Base-by-base conservation (phyloP, 2,113 vertebrate genomes). In the Numenius arquata region DNA sequence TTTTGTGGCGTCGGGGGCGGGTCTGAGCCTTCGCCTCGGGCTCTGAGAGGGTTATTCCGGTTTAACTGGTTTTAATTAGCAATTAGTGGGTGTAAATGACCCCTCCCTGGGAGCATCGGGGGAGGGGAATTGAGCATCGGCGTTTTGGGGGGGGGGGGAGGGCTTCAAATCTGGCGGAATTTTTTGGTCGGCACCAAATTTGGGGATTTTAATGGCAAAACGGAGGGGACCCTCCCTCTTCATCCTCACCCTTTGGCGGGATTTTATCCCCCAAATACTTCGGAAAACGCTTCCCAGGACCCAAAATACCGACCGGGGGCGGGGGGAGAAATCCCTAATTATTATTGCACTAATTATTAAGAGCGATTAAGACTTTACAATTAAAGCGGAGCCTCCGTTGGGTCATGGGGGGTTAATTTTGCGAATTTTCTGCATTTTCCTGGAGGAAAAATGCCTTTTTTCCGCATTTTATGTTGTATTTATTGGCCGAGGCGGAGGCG, bases 301-400 rank as follows among this genome's bases (percentile, higher is more conserved):
- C 11, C 16, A 5, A 9, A 41, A 52, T 18, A 5, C 21, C 14
- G 1, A 15, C 26, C 0, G 1, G 10, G 55, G 48, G 26, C 14
- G 27, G 26, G 29, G 29, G 15, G 10, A 26, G 48, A 5, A 41
- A 29, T 15, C 8, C 2, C 2, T 23, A 3, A 12, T 50, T n/a
- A n/a, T n/a, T n/a, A n/a, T n/a, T 17, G 11, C 8, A 0, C 0
- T 59, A 26, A 41, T 55, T 41, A 30, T 17, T 4, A 17, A n/a
- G 5, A 21, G 20, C 2, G 0, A 27, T 66, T 11, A 30, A 16
- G 40, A 26, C 6, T 30, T 36, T 0, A 4, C 9, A 1, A 11
- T 34, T 26, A 22, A 56, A 48, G 18, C 26, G 8, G 20, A 41
- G 48, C 22, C 67, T 72, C 3, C 0, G 5, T 34, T 23, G 18